phyloP scores from a whole-genome alignment of 2,888 invertebrate genomes.

The Bimastos eiseni region DNA sequence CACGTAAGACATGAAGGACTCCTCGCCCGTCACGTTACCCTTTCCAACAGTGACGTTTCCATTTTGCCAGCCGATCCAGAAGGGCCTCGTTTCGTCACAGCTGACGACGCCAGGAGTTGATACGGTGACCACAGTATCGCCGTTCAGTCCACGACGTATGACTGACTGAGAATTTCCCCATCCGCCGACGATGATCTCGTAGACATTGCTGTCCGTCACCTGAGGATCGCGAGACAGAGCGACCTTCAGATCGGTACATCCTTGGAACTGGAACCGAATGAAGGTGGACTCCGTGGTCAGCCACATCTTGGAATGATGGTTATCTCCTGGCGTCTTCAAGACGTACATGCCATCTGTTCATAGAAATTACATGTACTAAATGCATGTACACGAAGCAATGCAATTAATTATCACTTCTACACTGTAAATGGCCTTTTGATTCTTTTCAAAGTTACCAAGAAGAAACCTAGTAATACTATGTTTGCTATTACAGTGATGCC shows the following conservation, averaged over 20 bases:
- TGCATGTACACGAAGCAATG: neutral
- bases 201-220: constrained; percentile 8
- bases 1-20: constrained; percentile 17
- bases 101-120: constrained; percentile 30
- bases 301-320: constrained; percentile 24
- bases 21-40: neutral
- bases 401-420: neutral
- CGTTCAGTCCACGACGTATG: constrained; percentile 26
- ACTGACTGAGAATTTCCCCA: constrained; percentile 25
- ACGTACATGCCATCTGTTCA: neutral
- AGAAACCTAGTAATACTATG: neutral
- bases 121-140: neutral
- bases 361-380: neutral
- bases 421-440: neutral
- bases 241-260: constrained; percentile 25
- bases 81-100: constrained; percentile 27
- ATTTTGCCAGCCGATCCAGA: constrained; percentile 33
- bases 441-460: neutral
- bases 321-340: constrained; percentile 28
- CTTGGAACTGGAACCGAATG: neutral
- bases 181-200: constrained; percentile 32
- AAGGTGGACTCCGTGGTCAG: constrained; percentile 24
- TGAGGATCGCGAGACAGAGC: constrained; percentile 26
- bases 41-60: constrained; percentile 27
- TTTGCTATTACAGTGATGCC: too few relatives aligned